Evolutionary conservation across 2,797 vertebrate species (phyloP), one percentile per base, ranked within the genome.

Genomic region (Serranus cabrilla): DNA sequence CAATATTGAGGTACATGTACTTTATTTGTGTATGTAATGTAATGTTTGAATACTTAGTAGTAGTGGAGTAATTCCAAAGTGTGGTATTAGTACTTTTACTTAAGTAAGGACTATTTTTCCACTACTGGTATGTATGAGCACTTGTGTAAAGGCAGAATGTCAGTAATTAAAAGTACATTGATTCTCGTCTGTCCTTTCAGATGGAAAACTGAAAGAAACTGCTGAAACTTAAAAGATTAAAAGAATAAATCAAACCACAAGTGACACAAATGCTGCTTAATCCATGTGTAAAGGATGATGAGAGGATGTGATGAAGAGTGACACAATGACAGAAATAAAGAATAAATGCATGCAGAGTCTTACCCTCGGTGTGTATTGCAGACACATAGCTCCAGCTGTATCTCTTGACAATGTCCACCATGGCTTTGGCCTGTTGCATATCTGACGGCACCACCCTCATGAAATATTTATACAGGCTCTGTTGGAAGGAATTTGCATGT

Each of bases 381-480:
- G 98, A 99, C 61, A 99, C 98, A 2, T 99, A 99, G 76, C 97
- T 99, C 98, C 98, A 99, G 92, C 96, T 99, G 91, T 99, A 99
- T 70, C 96, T 94, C 88, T 99, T 99, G 80, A 99, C 97, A 37
- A 99, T 99, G 96, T 99, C 98, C 91, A 99, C 98, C 97, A 99
- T 99, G 11, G 98, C 98, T 79, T 96, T 94, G 45, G 98, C 98
- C 91, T 99, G 98, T 85, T 99, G 98, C 50, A 97, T 97, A 56
- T 99, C 98, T 0, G 98, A 99, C 4, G 98, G 98, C 47, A 99
- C 98, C 56, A 99, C 98, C 84, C 98, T 96, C 97, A 99, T 98
- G 91, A 99, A 99, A 87, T 99, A 99, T 83, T 99, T 99, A 91
- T 95, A 99, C 60, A 99, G 87, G 57, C 97, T 95, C 93, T 94